These are phyloP conservation scores for Microctenopoma steveboyesi DNA, from an alignment of 2,797 vertebrate genomes.

Conservation along the genomic window DNA sequence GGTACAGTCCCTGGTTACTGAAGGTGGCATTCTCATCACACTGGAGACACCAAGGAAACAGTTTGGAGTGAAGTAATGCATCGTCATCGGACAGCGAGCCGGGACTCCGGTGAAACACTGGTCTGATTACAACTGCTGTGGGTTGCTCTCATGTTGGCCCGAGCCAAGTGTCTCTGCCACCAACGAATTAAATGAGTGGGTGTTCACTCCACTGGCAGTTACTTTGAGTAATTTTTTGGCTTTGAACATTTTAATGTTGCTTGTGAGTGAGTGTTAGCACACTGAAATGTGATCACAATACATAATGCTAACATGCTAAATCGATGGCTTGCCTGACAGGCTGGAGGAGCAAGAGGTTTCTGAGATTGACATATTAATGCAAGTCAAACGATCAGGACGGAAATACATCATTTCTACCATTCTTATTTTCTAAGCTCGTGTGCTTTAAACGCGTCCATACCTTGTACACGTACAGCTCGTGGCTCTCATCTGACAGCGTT, in stretches of 20 bases:
- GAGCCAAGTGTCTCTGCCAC: too few relatives aligned
- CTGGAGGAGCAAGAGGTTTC: too few relatives aligned
- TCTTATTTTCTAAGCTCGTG: background rate
- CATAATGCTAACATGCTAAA: too few relatives aligned
- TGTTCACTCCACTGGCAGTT: background rate
- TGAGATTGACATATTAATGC: too few relatives aligned
- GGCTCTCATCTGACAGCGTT: constrained; percentile 95
- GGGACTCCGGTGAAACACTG: background rate
- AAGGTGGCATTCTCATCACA: constrained; percentile 99
- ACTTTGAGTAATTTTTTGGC: too few relatives aligned
- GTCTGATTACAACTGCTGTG: background rate
- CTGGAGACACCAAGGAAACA: constrained; percentile 68
- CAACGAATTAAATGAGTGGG: too few relatives aligned
- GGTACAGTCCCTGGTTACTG: constrained; percentile 96
- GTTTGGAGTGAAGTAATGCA: background rate
- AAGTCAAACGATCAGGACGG: too few relatives aligned
- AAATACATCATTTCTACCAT: too few relatives aligned
- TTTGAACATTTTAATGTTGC: background rate
- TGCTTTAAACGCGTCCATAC: constrained; percentile 71
- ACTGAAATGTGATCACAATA: too few relatives aligned
- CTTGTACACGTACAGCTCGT: constrained; percentile 99
- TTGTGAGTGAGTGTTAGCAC: too few relatives aligned
- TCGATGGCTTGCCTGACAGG: too few relatives aligned
- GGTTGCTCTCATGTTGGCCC: background rate
- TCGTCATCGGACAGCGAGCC: background rate